Evolutionary conservation across 1,140 invertebrate genomes (phyloP), one percentile per base, ranked within the genome.

Genomic region (Drosophila pectinifera): DNA sequence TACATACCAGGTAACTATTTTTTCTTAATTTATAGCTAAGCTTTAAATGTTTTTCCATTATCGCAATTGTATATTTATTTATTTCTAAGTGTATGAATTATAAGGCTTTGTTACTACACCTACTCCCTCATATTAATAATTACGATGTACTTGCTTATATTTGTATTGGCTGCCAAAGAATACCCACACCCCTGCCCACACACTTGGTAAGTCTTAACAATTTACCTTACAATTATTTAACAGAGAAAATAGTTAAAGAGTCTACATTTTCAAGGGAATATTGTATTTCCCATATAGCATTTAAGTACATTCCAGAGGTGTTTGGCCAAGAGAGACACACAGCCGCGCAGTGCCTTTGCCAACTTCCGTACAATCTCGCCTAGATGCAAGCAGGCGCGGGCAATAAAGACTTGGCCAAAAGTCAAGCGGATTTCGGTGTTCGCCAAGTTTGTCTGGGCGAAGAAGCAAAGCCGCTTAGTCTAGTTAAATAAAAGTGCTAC

Each of bases 401-500:
- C 78, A 43, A 76, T 78, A 72, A 75, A 78, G 74, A 61, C 78
- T 82, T 75, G 74, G 74, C 74, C 82, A 82, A 82, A 88, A 86
- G 83, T 86, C 78, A 72, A 82, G 78, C 82, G 69, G 83, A 78
- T 86, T 88, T 86, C 58, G 83, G 82, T 59, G 63, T 45, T 51
- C 61, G 54, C 49, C 82, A 88, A 86, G 83, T 86, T 86, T 86
- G 83, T 76, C 74, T 86, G 74, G 74, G 64, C 83, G 36, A 51
- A 51, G 49, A 51, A 36, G 49, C 13, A 88, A 86, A 86, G 78
- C 82, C 75, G 82, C 82, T 88, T 88, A 86, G 74, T 63, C 78
- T 88, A 88, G 78, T 86, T 88, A 86, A 86, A 86, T 88, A 86
- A 88, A 86, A 86, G 78, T 75, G 57, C 48, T 54, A 69, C 73